A percentile compares a stretch with the other conserved stretches of the same genome.
These are phyloP conservation scores for Acanthurus tractus DNA, from an alignment of 2,797 vertebrate species.

Conservation along the genomic window DNA sequence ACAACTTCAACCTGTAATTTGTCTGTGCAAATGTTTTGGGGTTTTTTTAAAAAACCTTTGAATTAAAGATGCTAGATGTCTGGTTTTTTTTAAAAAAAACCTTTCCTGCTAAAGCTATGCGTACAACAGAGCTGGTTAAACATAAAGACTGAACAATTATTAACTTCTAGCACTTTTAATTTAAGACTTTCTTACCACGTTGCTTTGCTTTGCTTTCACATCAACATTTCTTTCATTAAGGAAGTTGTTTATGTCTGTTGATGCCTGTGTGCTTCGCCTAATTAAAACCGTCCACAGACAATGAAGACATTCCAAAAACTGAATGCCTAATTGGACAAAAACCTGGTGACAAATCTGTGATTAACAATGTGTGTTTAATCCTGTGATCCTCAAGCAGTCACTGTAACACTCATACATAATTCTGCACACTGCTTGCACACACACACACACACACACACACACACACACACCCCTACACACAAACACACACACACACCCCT, in stretches of 20 bases:
- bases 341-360: constrained; percentile 18
- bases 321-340: constrained; percentile 29
- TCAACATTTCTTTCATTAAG: neutral
- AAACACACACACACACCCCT: constrained; percentile 4
- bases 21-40: constrained; percentile 17
- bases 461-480: constrained; percentile 11
- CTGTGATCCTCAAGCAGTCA: constrained; percentile 31
- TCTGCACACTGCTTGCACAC: constrained; percentile 13
- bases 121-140: constrained; percentile 8
- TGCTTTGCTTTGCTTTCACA: neutral
- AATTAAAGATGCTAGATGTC: constrained; percentile 25
- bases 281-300: neutral
- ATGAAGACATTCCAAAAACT: constrained; percentile 14
- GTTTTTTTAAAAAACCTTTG: constrained; percentile 9
- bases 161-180: neutral
- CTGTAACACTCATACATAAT: constrained; percentile 35
- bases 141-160: constrained; percentile 2
- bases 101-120: neutral
- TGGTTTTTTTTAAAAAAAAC: constrained; percentile 17
- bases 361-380: constrained; percentile 36
- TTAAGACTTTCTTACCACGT: neutral
- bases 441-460: constrained; percentile 18
- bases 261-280: neutral
- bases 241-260: neutral
- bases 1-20: constrained; percentile 39